Conservation (phyloP, 2,797 vertebrate genomes). For the Xenops minutus region DNA sequence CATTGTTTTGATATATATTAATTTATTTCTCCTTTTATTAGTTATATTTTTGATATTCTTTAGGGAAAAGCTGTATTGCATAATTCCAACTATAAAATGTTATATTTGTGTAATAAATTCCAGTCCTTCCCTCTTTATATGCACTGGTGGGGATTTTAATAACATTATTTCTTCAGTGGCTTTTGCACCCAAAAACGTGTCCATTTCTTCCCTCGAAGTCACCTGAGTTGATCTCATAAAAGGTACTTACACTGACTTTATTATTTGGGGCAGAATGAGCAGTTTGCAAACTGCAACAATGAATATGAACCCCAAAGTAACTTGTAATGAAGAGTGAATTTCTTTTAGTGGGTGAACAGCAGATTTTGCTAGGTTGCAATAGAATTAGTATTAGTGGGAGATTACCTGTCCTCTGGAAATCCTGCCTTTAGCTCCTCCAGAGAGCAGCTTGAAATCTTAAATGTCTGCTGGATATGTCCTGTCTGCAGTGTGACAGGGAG, state of each 20-base stretch:
- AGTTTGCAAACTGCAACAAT: background rate
- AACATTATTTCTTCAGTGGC: background rate
- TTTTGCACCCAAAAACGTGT: background rate
- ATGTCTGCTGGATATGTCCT: background rate
- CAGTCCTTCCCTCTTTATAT: background rate
- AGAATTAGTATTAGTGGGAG: slow-evolving; percentile 18
- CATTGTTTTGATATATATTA: background rate
- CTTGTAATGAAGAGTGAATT: background rate
- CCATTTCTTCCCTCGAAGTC: background rate
- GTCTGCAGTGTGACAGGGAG: slow-evolving; percentile 15
- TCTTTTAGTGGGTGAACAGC: background rate
- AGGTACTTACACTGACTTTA: background rate
- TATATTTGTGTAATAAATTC: slow-evolving; percentile 12
- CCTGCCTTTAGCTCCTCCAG: slow-evolving; percentile 10
- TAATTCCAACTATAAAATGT: background rate
- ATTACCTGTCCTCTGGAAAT: slow-evolving; percentile 35
- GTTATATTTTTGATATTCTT: background rate
- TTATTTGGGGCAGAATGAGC: background rate
- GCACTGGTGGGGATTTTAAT: background rate
- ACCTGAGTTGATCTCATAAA: background rate
- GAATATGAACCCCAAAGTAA: background rate
- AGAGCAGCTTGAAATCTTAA: background rate
- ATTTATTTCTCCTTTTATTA: background rate
- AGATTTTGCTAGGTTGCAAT: background rate
- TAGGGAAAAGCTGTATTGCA: background rate